Conservation (phyloP, 2,888 invertebrate species). For the Andrena bucephala region DNA sequence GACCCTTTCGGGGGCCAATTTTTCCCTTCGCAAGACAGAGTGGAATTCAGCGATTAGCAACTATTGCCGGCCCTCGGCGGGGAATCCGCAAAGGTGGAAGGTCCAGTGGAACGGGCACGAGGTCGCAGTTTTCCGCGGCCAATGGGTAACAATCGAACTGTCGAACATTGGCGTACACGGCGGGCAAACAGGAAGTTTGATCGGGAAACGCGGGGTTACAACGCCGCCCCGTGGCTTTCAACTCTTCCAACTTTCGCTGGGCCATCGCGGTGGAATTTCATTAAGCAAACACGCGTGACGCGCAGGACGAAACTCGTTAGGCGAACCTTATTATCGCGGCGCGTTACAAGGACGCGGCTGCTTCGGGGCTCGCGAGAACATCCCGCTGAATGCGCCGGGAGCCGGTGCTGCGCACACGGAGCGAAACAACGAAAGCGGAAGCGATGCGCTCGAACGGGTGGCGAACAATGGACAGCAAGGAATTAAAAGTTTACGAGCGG, state of each 20-base stretch:
- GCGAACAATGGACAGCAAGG: conserved; percentile 30
- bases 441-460: background rate
- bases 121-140: background rate
- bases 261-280: conserved; percentile 62
- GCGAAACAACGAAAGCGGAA: background rate
- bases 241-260: conserved; percentile 57
- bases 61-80: too few relatives aligned
- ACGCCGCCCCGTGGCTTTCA: conserved; percentile 36
- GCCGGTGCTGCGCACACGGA: conserved; percentile 7
- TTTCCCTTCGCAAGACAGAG: too few relatives aligned
- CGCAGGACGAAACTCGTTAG: conserved; percentile 55
- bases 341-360: conserved; percentile 23
- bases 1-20: too few relatives aligned
- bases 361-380: conserved; percentile 24
- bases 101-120: background rate
- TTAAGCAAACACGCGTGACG: conserved; percentile 58
- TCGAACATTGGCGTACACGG: conserved; percentile 44
- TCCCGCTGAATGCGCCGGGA: conserved; percentile 20
- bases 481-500: conserved; percentile 36
- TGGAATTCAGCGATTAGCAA: too few relatives aligned
- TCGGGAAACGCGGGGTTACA: conserved; percentile 21
- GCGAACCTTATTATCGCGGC: conserved; percentile 56
- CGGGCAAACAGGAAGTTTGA: conserved; percentile 50
- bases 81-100: background rate
- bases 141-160: conserved; percentile 27